phyloP scores from a whole-genome alignment of 2,113 vertebrate species.

The Sturnus vulgaris region DNA sequence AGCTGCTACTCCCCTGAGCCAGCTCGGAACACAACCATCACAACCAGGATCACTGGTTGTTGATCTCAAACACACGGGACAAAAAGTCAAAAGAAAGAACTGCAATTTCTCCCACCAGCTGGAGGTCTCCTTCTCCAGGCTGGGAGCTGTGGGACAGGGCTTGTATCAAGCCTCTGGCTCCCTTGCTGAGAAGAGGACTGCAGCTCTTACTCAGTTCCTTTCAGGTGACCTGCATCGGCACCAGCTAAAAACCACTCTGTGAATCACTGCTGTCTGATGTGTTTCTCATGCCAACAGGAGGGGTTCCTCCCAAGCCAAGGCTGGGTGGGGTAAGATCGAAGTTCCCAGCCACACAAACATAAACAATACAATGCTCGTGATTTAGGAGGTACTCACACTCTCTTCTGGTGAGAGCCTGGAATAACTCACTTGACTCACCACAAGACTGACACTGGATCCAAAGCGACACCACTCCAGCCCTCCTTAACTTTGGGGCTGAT shows the following conservation, averaged over 20 bases:
- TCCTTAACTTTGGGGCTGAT: not conserved
- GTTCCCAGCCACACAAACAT: not conserved
- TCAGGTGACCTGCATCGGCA: not conserved
- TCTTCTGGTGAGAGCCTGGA: not conserved
- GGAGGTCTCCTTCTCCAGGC: not conserved
- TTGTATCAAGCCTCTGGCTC: not conserved
- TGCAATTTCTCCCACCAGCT: not conserved
- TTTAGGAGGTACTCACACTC: not conserved
- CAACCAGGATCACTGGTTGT: not conserved
- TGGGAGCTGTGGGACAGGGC: not conserved
- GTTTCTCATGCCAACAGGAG: not conserved
- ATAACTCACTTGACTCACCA: not conserved
- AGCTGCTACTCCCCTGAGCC: not conserved
- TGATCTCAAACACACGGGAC: not conserved
- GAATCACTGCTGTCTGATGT: not conserved
- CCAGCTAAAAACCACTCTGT: not conserved
- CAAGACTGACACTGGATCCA: not conserved
- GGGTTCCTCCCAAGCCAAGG: not conserved
- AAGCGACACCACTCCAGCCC: not conserved
- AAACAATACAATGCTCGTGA: not conserved
- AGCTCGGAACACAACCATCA: not conserved
- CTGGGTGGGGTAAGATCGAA: not conserved
- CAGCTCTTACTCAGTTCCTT: not conserved
- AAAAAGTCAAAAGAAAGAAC: not conserved
- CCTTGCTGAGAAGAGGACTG: not conserved